Percentiles rank a stretch among this genome's conserved stretches.
phyloP scores from a whole-genome alignment of 2,797 vertebrate species.

The Alauda arvensis region DNA sequence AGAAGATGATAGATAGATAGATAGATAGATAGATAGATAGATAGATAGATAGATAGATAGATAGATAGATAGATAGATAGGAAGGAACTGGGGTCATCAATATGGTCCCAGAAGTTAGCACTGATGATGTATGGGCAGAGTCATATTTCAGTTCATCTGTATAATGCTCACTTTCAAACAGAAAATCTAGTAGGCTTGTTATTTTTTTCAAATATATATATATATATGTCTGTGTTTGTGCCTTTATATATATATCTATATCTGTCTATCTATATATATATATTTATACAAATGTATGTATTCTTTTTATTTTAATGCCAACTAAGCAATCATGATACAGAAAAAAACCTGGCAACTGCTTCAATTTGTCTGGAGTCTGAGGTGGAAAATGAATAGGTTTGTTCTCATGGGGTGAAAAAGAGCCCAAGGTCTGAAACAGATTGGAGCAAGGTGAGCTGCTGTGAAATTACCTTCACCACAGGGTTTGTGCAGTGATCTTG shows the following conservation, averaged over 20 bases:
- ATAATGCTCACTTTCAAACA: neutral
- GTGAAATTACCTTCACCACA: neutral
- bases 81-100: neutral
- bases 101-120: neutral
- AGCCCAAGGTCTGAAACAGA: neutral
- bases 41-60: too few relatives aligned
- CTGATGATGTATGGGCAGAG: neutral
- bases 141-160: neutral
- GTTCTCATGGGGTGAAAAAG: neutral
- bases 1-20: neutral
- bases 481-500: neutral
- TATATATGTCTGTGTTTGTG: rapidly evolving
- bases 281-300: neutral
- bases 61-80: too few relatives aligned
- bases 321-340: neutral
- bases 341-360: neutral
- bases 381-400: neutral
- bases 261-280: too few relatives aligned
- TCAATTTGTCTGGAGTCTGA: neutral
- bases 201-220: neutral
- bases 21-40: too few relatives aligned
- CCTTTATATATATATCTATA: neutral
- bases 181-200: neutral
- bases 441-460: neutral
- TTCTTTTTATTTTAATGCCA: neutral